Base-by-base conservation (phyloP, 2,888 invertebrate genomes). In the Andrena chrysosceles region DNA sequence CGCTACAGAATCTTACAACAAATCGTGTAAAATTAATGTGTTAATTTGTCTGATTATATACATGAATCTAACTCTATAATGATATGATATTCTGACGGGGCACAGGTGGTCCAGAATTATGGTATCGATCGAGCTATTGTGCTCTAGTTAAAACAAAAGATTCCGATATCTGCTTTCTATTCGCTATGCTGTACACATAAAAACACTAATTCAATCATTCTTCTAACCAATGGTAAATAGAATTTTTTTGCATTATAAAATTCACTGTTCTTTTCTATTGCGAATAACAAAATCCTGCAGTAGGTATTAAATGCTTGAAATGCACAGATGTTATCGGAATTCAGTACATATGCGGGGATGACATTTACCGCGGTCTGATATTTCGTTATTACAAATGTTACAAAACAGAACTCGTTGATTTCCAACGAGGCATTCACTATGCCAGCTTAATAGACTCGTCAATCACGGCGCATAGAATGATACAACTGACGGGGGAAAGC, bases 381-480 rank as follows among this genome's bases (percentile, higher is more conserved):
- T 84, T 85, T 84, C 85, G 70, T 83, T 82, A 72, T 87, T 87
- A 85, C 80, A 87, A 83, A 83, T 81, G 79, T 87, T 85, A 84
- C 86, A 85, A 86, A 87, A 87, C 75, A 75, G 49, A 66, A 82
- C 68, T 80, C 84, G 87, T 87, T 83, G 84, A 86, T 85, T 85
- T 85, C 80, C 77, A 81, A 74, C 80, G 76, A 75, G 74, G 85
- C 81, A 79, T 87, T 85, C 84, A 82, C 81, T 87, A 81, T 74
- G 83, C 78, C 84, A 81, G 86, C 88, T 88, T 88, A 88, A 88
- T 88, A 88, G 87, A 88, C 88, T 88, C 88, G 88, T 88, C 88
- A 88, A 88, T 88, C 88, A 88, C 85, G 73, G 75, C 74, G 85
- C 83, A 87, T 87, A 84, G 81, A 86, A 88, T 87, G 85, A 86